A percentile compares a stretch with the other conserved stretches of the same genome.
Evolutionary conservation across 2,888 invertebrate genomes (phyloP).

Genomic region (Cerceris ruficornis): DNA sequence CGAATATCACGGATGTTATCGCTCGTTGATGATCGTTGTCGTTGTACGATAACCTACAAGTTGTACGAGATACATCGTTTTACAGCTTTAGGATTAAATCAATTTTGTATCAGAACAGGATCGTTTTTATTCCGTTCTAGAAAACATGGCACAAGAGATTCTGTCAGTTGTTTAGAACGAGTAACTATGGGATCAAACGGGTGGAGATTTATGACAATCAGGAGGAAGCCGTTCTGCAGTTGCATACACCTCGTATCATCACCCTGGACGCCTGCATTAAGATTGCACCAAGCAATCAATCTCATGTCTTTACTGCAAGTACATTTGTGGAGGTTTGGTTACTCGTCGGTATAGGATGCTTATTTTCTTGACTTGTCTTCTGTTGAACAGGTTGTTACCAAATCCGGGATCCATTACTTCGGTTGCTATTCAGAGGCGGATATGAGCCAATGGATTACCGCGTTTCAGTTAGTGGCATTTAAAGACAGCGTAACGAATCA

Average conservation of each 20-base stretch:
- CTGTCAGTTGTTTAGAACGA: conserved; percentile 90
- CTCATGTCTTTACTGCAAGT: conserved; percentile 83
- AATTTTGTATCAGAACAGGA: not conserved
- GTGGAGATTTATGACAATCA: conserved; percentile 93
- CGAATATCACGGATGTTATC: not conserved
- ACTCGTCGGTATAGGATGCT: not conserved
- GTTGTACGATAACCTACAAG: conserved; percentile 38
- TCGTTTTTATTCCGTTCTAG: conserved; percentile 82
- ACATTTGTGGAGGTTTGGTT: not conserved
- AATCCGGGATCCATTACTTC: conserved; percentile 85
- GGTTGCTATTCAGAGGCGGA: conserved; percentile 88
- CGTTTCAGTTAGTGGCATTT: conserved; percentile 92
- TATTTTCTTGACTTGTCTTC: not conserved
- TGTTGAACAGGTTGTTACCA: conserved; percentile 86
- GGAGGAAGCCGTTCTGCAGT: conserved; percentile 86
- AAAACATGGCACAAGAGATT: conserved; percentile 93
- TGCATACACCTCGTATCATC: conserved; percentile 88
- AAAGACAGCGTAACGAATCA: conserved; percentile 86
- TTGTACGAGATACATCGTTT: not conserved
- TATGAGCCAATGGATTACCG: conserved; percentile 89
- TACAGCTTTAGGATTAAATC: not conserved
- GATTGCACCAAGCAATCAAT: conserved; percentile 84
- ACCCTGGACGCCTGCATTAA: conserved; percentile 94
- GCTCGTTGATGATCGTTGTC: conserved; percentile 16
- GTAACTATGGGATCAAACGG: conserved; percentile 92